Percentiles rank a stretch among this genome's conserved stretches.
These are phyloP conservation scores for Chaetorhynchus papuensis DNA, from an alignment of 2,113 vertebrate species.

Conservation along the genomic window DNA sequence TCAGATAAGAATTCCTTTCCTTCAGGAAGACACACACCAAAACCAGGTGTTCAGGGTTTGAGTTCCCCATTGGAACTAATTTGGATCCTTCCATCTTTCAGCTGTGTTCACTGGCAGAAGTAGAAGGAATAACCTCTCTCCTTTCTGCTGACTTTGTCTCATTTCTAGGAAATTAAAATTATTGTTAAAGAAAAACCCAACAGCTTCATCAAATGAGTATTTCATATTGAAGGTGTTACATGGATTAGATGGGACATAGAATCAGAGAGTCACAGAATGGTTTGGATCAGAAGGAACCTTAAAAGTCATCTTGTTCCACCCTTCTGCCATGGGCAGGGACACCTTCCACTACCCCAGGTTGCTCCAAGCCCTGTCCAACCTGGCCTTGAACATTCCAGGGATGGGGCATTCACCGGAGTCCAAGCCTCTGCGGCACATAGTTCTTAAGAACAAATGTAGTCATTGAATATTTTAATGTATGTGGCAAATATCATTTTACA, in stretches of 20 bases:
- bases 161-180: not conserved
- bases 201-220: not conserved
- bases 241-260: not conserved
- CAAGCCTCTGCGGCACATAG: not conserved
- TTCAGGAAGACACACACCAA: not conserved
- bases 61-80: not conserved
- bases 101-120: not conserved
- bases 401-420: not conserved
- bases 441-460: not conserved
- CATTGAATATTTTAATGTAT: not conserved
- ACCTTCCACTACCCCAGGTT: not conserved
- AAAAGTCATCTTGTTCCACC: rapidly evolving
- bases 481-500: not conserved
- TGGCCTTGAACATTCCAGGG: not conserved
- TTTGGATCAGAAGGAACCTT: not conserved
- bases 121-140: not conserved
- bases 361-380: not conserved
- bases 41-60: not conserved
- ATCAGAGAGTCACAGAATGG: not conserved
- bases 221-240: not conserved
- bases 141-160: not conserved
- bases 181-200: not conserved
- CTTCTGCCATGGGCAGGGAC: not conserved
- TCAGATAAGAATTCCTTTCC: not conserved
- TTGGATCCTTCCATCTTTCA: not conserved